These are phyloP conservation scores for Oceanodroma leucorhoa DNA, from an alignment of 2,797 vertebrate species.

Conservation along the genomic window DNA sequence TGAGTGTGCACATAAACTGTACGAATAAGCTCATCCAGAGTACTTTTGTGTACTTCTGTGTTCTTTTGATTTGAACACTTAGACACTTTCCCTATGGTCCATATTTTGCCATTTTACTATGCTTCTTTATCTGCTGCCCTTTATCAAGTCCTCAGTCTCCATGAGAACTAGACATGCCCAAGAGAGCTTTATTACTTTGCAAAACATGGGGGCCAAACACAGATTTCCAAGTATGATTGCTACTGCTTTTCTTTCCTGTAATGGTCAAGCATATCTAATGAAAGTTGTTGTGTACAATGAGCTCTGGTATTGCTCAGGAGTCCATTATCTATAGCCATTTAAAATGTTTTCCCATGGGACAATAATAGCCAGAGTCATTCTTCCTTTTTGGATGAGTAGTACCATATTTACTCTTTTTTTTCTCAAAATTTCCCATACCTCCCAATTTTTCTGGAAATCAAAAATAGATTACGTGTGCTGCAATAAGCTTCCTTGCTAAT, in stretches of 20 bases:
- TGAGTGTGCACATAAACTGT: neutral
- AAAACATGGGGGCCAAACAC: neutral
- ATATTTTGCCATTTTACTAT: neutral
- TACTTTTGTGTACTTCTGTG: neutral
- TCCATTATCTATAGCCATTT: conserved; percentile 7
- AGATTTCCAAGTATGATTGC: conserved; percentile 7
- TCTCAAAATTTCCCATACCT: neutral
- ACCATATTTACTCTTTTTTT: neutral
- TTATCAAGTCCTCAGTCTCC: neutral
- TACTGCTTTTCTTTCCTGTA: conserved; percentile 3
- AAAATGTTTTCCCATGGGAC: neutral
- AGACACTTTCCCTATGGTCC: neutral
- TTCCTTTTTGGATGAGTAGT: neutral
- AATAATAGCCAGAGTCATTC: neutral
- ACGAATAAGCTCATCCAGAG: neutral
- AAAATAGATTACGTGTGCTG: neutral
- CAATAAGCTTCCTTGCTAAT: conserved; percentile 6
- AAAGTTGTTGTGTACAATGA: neutral
- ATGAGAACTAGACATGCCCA: neutral
- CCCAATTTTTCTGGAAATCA: conserved; percentile 12
- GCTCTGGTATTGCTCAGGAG: conserved; percentile 23
- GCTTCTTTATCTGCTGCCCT: neutral
- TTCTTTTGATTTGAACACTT: neutral
- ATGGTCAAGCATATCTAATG: neutral
- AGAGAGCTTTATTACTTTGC: conserved; percentile 25